A percentile compares a stretch with the other conserved stretches of the same genome.
Conservation (phyloP, 2,888 invertebrate genomes). For the Trachelus stipa region DNA sequence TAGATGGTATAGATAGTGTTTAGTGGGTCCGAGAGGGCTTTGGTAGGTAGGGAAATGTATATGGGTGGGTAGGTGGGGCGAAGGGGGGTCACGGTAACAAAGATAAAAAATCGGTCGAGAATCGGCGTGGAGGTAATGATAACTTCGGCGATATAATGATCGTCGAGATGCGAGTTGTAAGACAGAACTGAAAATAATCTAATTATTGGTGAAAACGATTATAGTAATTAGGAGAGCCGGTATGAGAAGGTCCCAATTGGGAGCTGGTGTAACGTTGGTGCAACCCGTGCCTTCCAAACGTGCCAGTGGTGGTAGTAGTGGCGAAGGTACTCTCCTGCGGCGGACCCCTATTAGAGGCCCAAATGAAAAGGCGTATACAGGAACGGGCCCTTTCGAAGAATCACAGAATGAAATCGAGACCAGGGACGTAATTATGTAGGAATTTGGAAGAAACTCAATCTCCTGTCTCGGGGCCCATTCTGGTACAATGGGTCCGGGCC, state of each 20-base stretch:
- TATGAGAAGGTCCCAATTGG: conserved; percentile 17
- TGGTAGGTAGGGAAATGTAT: background rate
- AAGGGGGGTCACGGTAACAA: conserved; percentile 38
- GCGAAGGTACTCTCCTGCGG: conserved; percentile 31
- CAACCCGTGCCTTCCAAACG: background rate
- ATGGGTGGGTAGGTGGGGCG: conserved; percentile 17
- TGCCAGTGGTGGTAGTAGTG: background rate
- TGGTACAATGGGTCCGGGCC: background rate
- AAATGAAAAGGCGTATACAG: conserved; percentile 63
- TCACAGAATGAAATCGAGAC: conserved; percentile 31
- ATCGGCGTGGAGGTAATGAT: conserved; percentile 57
- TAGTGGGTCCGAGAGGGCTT: background rate
- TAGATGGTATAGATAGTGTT: background rate
- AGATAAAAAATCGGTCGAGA: conserved; percentile 41
- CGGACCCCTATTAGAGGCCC: conserved; percentile 44
- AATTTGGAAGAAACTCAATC: conserved; percentile 23
- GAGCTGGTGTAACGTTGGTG: background rate
- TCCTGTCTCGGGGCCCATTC: background rate
- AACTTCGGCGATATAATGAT: conserved; percentile 60
- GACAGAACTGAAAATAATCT: conserved; percentile 62
- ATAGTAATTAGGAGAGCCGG: conserved; percentile 60
- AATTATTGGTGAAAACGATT: conserved; percentile 66
- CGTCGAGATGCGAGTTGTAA: conserved; percentile 36
- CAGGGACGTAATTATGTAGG: conserved; percentile 43
- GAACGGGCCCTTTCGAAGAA: conserved; percentile 52